Evolutionary conservation across 2,797 vertebrate genomes (phyloP).

Genomic region (Rhinogobio ventralis): DNA sequence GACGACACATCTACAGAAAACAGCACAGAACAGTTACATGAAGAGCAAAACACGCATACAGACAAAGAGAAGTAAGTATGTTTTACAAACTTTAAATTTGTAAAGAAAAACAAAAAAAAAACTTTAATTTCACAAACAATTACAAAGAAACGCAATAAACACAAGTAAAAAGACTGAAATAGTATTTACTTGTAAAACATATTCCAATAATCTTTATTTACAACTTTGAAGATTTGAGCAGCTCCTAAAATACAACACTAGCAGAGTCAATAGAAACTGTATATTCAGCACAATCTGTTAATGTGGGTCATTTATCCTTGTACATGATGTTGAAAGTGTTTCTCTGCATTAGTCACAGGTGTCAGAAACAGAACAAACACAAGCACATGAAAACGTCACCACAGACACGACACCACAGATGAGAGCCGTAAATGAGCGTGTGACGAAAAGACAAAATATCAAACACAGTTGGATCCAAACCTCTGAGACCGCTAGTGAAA

Average conservation of each 20-base stretch:
- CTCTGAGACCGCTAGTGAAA: neutral
- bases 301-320: neutral
- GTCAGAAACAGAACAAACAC: slow-evolving; percentile 7
- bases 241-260: neutral
- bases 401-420: slow-evolving; percentile 6
- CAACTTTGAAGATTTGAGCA: neutral
- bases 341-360: neutral
- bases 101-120: too few relatives aligned
- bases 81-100: neutral
- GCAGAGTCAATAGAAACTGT: neutral
- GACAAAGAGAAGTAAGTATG: neutral
- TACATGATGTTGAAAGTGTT: neutral
- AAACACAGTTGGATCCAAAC: neutral
- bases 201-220: too few relatives aligned
- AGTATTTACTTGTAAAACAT: neutral
- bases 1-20: slow-evolving; percentile 84
- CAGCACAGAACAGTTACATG: slow-evolving; percentile 5
- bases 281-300: neutral
- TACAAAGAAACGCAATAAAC: neutral
- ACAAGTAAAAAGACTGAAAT: neutral
- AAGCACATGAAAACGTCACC: neutral
- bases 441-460: neutral
- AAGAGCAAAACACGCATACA: neutral
- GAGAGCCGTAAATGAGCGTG: neutral
- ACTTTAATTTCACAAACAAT: neutral